These are phyloP conservation scores for Phania funesta DNA, from an alignment of 2,888 invertebrate species.

Conservation along the genomic window DNA sequence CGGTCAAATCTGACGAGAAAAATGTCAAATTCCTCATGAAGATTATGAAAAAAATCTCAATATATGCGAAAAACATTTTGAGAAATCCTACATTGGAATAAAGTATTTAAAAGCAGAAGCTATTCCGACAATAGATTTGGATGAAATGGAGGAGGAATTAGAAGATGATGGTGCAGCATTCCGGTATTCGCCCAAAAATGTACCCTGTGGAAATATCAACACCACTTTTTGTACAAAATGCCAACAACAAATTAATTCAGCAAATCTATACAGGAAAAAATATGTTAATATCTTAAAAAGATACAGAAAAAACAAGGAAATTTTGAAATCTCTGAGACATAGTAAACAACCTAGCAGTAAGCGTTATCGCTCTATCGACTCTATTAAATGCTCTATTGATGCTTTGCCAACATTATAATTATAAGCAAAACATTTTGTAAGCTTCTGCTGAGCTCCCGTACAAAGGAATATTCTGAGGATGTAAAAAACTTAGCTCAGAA, in stretches of 20 bases:
- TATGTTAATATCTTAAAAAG: not conserved
- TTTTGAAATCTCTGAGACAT: not conserved
- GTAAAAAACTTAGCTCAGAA: not conserved
- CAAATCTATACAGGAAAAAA: not conserved
- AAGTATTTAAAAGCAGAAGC: not conserved
- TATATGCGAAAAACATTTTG: slow-evolving; percentile 13
- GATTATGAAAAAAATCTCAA: not conserved
- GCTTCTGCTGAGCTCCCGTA: not conserved
- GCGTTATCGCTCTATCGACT: not conserved
- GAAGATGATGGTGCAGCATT: not conserved
- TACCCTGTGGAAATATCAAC: not conserved
- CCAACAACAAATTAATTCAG: not conserved
- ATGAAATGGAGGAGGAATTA: not conserved
- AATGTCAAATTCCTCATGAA: not conserved
- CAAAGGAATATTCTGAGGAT: not conserved
- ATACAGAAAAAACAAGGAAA: not conserved
- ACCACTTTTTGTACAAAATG: not conserved
- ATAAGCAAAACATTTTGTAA: slow-evolving; percentile 5
- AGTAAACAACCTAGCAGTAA: not conserved
- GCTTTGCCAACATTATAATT: not conserved
- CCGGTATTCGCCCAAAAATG: too few species aligned
- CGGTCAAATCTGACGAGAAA: slow-evolving; percentile 13
- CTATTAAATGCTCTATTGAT: not conserved
- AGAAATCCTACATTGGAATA: not conserved
- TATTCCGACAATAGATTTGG: not conserved